Percentiles rank a stretch among this genome's conserved stretches.
These are phyloP conservation scores for Eclectus roratus DNA, from an alignment of 2,113 vertebrate species.

Conservation along the genomic window DNA sequence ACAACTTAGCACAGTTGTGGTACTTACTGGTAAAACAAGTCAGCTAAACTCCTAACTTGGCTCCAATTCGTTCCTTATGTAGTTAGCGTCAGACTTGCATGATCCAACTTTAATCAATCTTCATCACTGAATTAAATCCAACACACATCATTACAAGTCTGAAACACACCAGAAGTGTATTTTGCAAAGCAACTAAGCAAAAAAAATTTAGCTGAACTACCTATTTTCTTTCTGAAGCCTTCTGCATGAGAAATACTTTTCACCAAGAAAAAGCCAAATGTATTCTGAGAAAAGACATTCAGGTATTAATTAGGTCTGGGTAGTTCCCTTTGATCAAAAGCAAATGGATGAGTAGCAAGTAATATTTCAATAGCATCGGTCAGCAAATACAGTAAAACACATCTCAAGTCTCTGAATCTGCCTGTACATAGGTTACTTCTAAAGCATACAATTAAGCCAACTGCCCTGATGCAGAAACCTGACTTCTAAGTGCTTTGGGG, in stretches of 20 bases:
- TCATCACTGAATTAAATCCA: not conserved
- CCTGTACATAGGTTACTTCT: not conserved
- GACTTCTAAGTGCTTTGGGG: not conserved
- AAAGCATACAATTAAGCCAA: not conserved
- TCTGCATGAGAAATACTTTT: not conserved
- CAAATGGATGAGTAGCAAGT: not conserved
- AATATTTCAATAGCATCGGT: not conserved
- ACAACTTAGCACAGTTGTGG: not conserved
- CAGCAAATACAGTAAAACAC: not conserved
- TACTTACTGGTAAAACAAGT: not conserved
- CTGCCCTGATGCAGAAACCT: not conserved
- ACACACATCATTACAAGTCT: not conserved
- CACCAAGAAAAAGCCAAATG: not conserved
- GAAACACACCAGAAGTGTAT: not conserved
- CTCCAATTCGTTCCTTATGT: not conserved
- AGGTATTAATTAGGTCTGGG: not conserved
- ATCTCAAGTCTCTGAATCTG: not conserved
- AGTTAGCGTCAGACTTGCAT: not conserved
- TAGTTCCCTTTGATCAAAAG: not conserved
- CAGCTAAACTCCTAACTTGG: not conserved
- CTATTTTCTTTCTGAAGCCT: not conserved
- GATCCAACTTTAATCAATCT: not conserved
- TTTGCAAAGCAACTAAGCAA: not conserved
- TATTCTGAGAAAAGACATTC: not conserved
- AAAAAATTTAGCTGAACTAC: not conserved